Evolutionary conservation across 1,140 invertebrate species (phyloP).

Genomic region (Drosophila tsacasi): DNA sequence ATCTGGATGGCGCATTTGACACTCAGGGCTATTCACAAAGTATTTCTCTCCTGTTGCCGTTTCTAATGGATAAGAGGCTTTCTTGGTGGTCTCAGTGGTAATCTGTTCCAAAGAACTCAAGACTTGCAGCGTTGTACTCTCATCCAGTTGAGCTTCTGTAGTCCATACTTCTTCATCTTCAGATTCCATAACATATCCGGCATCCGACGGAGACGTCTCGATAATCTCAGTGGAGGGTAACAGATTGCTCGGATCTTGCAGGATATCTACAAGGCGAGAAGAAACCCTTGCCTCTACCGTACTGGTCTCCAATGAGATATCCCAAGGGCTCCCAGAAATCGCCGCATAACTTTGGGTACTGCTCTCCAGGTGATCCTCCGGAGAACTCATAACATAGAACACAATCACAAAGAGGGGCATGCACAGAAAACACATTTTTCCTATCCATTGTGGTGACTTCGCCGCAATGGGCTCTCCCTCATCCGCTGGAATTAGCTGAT

Average conservation of each 20-base stretch:
- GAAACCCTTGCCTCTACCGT: not conserved
- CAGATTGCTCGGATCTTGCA: not conserved
- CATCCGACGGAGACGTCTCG: no score
- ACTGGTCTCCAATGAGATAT: not conserved
- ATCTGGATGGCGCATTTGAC: slow-evolving; percentile 89
- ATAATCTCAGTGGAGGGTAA: not conserved
- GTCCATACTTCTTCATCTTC: not conserved
- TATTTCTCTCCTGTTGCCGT: slow-evolving; percentile 29
- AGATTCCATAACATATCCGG: not conserved
- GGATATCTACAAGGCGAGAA: not conserved
- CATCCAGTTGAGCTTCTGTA: not conserved
- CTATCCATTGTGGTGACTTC: slow-evolving; percentile 4
- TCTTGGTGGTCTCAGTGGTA: not conserved
- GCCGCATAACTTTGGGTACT: not conserved
- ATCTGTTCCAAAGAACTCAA: not conserved
- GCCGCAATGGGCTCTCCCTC: not conserved
- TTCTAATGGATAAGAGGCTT: slow-evolving; percentile 1
- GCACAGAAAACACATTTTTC: not conserved
- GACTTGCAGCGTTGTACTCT: not conserved
- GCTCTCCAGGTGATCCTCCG: not conserved
- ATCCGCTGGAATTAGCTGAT: slow-evolving; percentile 28
- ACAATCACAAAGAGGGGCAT: slow-evolving; percentile 2
- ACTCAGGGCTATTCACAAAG: slow-evolving; percentile 80
- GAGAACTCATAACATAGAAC: slow-evolving; percentile 3
- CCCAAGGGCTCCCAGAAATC: not conserved